Evolutionary conservation across 1,140 invertebrate species (phyloP), one percentile per base, ranked within the genome.

Genomic region (Leptinotarsa undecemlineata): DNA sequence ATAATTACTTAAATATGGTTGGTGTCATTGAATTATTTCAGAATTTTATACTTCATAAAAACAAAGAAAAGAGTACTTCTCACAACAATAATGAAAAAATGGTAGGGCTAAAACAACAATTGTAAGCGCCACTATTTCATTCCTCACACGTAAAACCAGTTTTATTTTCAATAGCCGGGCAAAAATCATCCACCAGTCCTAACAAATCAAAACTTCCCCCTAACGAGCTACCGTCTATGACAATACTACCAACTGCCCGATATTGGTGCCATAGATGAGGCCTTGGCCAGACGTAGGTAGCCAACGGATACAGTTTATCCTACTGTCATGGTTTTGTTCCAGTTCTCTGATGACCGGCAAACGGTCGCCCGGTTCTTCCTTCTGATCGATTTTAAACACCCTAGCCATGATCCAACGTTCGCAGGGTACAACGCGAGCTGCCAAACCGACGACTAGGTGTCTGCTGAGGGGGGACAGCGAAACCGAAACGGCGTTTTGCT

Each of bases 211-310:
- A 42, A 42, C 33, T 42, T 42, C 4, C 33, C 33, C 3, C 33
- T 42, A 42, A 42, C 33, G 33, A 42, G 33, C 15, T 61, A 61
- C 17, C 5, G 3, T 61, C 73, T 88, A 91, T 77, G 89, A 88
- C 80, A 93, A 87, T 80, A 96, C 90, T 79, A 91, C 90, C 14
- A 96, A 87, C 81, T 94, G 91, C 68, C 95, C 95, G 61, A 91
- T 92, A 81, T 94, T 95, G 60, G 94, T 95, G 3, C 93, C 94
- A 85, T 94, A 96, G 47, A 95, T 92, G 68, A 96, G 88, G 1
- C 94, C 94, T 83, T 94, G 92, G 0, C 95, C 94, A 15, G 93
- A 89, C 33, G 90, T 88, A 0, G 94, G 94, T 19, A 93, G 88
- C 94, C 94, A 96, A 68, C 92, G 87, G 47, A 95, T 92, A 78